phyloP scores from a whole-genome alignment of 2,797 vertebrate species.

The Muscicapa striata region DNA sequence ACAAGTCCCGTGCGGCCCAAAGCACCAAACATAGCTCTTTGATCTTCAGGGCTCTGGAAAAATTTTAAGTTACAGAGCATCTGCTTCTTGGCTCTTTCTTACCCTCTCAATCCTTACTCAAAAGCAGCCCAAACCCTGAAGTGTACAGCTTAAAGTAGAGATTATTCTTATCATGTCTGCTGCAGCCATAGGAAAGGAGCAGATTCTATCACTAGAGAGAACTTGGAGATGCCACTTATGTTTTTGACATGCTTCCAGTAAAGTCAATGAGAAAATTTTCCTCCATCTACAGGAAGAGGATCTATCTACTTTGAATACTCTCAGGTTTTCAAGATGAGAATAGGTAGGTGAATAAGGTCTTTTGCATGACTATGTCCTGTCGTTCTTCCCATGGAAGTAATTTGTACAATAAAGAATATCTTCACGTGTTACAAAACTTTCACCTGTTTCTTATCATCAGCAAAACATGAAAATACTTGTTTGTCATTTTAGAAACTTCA shows the following conservation, averaged over 20 bases:
- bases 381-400: neutral
- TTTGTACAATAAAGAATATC: neutral
- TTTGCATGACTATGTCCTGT: neutral
- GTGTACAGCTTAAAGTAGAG: neutral
- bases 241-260: neutral
- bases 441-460: neutral
- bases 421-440: neutral
- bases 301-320: neutral
- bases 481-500: neutral
- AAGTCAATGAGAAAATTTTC: neutral
- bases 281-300: neutral
- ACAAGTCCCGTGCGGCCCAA: neutral
- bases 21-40: neutral
- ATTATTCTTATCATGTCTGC: conserved; percentile 6
- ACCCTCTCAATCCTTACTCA: neutral
- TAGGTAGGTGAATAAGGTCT: neutral
- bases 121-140: neutral
- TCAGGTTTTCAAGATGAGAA: neutral
- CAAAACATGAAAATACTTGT: neutral
- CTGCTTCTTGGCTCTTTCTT: neutral
- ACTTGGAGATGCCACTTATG: neutral
- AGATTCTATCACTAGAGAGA: neutral
- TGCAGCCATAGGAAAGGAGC: neutral
- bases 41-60: neutral
- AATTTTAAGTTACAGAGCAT: neutral